Conservation (phyloP, 2,113 vertebrate species). For the Caretta caretta region DNA sequence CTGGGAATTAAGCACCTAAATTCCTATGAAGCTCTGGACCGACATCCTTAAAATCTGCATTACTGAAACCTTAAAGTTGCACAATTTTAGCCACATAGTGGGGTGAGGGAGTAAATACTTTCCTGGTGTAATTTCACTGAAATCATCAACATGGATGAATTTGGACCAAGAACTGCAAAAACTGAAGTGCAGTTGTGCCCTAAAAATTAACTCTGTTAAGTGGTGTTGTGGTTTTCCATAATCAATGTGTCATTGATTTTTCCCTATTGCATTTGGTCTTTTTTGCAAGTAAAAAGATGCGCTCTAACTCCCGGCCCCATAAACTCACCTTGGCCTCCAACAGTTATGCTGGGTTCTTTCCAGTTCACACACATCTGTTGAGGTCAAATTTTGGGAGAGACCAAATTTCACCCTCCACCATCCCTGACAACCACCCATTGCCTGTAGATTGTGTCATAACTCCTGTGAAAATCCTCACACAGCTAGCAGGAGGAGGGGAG, state of each 20-base stretch:
- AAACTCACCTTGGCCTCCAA: not conserved
- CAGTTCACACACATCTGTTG: constrained; percentile 5
- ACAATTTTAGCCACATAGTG: not conserved
- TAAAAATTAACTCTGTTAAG: constrained; percentile 35
- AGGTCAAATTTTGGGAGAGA: not conserved
- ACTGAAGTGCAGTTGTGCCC: not conserved
- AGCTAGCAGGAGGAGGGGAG: not conserved
- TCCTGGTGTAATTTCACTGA: not conserved
- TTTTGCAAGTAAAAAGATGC: not conserved
- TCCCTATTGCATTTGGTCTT: not conserved
- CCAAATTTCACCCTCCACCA: not conserved
- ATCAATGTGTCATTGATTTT: constrained; percentile 4
- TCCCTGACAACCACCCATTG: not conserved
- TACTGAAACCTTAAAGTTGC: not conserved
- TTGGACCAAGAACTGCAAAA: not conserved
- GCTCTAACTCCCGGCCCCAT: not conserved
- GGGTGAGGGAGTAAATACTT: not conserved
- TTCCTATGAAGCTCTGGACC: not conserved
- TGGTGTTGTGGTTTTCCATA: not conserved
- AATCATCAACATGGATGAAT: constrained; percentile 8
- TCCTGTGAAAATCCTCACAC: not conserved
- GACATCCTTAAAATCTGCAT: not conserved
- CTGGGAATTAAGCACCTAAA: not conserved
- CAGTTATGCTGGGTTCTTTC: constrained; percentile 1
- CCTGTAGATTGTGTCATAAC: not conserved